Conservation (phyloP, 2,888 invertebrate species). For the Herminia tarsipennalis region DNA sequence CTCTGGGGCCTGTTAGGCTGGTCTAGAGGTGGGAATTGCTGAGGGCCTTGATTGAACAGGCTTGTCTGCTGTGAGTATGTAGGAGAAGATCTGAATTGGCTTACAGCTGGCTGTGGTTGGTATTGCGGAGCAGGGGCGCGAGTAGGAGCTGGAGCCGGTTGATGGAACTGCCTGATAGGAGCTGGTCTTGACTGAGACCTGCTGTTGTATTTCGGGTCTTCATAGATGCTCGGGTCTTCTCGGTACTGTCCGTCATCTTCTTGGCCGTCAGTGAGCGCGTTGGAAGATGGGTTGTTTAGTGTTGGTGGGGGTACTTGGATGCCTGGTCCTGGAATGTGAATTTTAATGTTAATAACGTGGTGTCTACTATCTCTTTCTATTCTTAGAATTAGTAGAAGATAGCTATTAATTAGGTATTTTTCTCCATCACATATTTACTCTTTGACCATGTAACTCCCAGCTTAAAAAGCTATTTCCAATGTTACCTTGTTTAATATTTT, state of each 20-base stretch:
- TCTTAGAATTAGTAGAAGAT: too few relatives aligned
- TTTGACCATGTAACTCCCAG: too few relatives aligned
- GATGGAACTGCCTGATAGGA: conserved; percentile 62
- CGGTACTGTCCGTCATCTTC: conserved; percentile 95
- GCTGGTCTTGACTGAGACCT: conserved; percentile 50
- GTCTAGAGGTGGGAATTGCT: conserved; percentile 64
- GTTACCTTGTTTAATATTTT: too few relatives aligned
- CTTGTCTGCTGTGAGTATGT: conserved; percentile 27
- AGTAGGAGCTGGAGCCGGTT: conserved; percentile 43
- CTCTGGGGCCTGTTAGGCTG: conserved; percentile 61
- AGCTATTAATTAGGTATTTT: too few relatives aligned
- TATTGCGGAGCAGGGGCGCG: conserved; percentile 43
- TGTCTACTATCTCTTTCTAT: background rate
- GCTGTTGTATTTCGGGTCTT: conserved; percentile 88
- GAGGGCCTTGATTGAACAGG: conserved; percentile 65
- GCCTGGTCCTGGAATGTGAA: conserved; percentile 78
- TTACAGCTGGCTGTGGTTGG: conserved; percentile 32
- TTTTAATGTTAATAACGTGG: conserved; percentile 2
- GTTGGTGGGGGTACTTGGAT: conserved; percentile 95
- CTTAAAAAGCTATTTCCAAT: too few relatives aligned
- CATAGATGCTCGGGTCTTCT: conserved; percentile 93
- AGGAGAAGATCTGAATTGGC: conserved; percentile 31
- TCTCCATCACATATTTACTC: too few relatives aligned
- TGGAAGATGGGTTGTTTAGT: conserved; percentile 80
- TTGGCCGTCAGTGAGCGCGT: conserved; percentile 86